Evolutionary conservation across 2,113 vertebrate species (phyloP).

Genomic region (Serinus canaria): DNA sequence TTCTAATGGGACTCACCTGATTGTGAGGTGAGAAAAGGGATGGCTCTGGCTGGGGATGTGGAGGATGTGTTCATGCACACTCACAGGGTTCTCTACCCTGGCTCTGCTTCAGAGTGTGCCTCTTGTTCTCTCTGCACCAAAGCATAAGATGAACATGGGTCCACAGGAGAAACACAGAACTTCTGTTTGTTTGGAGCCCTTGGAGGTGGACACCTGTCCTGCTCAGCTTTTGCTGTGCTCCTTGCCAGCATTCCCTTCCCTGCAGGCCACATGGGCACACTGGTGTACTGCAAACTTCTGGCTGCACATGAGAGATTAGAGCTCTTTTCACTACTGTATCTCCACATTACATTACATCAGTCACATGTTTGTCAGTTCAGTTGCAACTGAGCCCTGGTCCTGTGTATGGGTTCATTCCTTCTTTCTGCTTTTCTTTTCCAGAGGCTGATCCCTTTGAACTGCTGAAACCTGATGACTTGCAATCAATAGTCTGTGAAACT

Average conservation of each 20-base stretch:
- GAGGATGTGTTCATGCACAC: neutral
- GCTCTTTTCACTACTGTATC: neutral
- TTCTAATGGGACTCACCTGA: fast-evolving
- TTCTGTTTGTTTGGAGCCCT: neutral
- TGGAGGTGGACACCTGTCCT: neutral
- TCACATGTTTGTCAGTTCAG: neutral
- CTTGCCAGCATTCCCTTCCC: neutral
- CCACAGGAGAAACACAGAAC: neutral
- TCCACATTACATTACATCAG: neutral
- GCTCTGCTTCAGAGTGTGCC: neutral
- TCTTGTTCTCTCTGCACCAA: neutral
- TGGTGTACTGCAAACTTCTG: neutral
- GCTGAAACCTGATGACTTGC: conserved; percentile 41
- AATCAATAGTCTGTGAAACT: conserved; percentile 68
- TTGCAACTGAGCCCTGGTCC: neutral
- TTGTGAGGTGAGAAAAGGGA: neutral
- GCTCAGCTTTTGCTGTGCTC: neutral
- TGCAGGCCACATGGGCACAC: neutral
- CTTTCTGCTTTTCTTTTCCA: conserved; percentile 38
- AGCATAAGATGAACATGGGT: neutral
- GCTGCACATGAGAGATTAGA: neutral
- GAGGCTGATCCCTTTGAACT: conserved; percentile 36
- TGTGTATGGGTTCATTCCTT: neutral
- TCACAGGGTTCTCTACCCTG: neutral
- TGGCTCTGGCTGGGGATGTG: neutral